Conservation (phyloP, 2,797 vertebrate species). For the Thripadectes ignobilis region DNA sequence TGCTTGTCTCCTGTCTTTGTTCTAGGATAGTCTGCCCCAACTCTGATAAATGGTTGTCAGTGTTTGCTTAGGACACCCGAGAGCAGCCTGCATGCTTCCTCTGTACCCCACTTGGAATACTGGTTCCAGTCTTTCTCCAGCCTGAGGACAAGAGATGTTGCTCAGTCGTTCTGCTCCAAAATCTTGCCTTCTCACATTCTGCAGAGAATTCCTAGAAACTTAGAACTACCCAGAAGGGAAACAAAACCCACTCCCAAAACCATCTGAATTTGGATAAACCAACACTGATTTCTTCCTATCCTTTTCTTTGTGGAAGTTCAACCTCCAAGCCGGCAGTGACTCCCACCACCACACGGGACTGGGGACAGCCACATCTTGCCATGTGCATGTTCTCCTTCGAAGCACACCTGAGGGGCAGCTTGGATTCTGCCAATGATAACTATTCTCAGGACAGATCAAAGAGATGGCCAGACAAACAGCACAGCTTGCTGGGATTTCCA, state of each 20-base stretch:
- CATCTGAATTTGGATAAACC: not conserved
- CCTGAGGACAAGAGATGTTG: not conserved
- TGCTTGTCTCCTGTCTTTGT: not conserved
- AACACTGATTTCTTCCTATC: not conserved
- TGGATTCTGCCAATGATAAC: rapidly evolving
- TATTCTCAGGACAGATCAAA: not conserved
- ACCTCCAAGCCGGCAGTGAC: not conserved
- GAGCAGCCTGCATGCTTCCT: rapidly evolving
- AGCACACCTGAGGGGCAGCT: not conserved
- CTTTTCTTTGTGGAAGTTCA: not conserved
- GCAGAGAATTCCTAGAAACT: not conserved
- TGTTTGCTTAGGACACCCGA: not conserved
- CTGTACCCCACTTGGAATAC: not conserved
- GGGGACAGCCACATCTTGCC: rapidly evolving
- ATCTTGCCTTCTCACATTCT: not conserved
- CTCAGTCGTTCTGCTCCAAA: not conserved
- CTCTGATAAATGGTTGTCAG: rapidly evolving
- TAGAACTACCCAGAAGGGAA: not conserved
- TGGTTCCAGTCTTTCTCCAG: not conserved
- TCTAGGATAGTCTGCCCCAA: not conserved
- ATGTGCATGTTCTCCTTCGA: rapidly evolving
- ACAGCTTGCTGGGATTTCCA: not conserved
- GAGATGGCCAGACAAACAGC: not conserved
- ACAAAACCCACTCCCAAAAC: not conserved
- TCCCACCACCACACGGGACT: rapidly evolving